A percentile compares a stretch with the other conserved stretches of the same genome.
Evolutionary conservation across 2,797 vertebrate genomes (phyloP).

Genomic region (Sebastolobus alascanus): DNA sequence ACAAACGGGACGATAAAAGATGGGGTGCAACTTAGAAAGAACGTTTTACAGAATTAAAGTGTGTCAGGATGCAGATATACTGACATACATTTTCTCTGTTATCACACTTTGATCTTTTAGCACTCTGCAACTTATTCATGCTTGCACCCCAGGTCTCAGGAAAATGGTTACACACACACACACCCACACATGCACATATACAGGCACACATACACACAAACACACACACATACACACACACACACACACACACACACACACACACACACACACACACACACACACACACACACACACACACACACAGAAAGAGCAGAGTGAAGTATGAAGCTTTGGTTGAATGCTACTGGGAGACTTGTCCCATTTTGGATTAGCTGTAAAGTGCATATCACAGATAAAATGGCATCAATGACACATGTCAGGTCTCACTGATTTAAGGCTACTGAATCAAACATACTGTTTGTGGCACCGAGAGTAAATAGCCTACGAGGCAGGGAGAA

Average conservation of each 20-base stretch:
- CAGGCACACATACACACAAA: not conserved
- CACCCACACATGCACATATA: slow-evolving; percentile 19
- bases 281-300: slow-evolving; percentile 7
- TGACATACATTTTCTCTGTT: slow-evolving; percentile 22
- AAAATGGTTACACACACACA: slow-evolving; percentile 42
- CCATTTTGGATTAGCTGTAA: slow-evolving; percentile 84
- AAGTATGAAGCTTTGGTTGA: slow-evolving; percentile 87
- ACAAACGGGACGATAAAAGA: slow-evolving; percentile 54
- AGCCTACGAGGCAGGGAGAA: slow-evolving; percentile 58
- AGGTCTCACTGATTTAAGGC: slow-evolving; percentile 83
- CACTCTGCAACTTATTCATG: slow-evolving; percentile 60
- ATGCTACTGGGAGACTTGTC: slow-evolving; percentile 85
- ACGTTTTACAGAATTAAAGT: slow-evolving; percentile 44
- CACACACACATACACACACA: slow-evolving; percentile 13
- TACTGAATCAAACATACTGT: slow-evolving; percentile 79
- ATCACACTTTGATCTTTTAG: slow-evolving; percentile 63
- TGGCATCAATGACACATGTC: slow-evolving; percentile 77
- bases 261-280: slow-evolving; percentile 12
- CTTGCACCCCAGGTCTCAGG: slow-evolving; percentile 63
- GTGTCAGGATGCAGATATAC: slow-evolving; percentile 39
- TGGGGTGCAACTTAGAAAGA: slow-evolving; percentile 66
- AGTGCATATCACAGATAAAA: slow-evolving; percentile 88
- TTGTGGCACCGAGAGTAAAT: slow-evolving; percentile 66
- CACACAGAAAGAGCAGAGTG: slow-evolving; percentile 64
- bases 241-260: slow-evolving; percentile 24